phyloP scores from a whole-genome alignment of 2,113 vertebrate species.

The Proteles cristata region DNA sequence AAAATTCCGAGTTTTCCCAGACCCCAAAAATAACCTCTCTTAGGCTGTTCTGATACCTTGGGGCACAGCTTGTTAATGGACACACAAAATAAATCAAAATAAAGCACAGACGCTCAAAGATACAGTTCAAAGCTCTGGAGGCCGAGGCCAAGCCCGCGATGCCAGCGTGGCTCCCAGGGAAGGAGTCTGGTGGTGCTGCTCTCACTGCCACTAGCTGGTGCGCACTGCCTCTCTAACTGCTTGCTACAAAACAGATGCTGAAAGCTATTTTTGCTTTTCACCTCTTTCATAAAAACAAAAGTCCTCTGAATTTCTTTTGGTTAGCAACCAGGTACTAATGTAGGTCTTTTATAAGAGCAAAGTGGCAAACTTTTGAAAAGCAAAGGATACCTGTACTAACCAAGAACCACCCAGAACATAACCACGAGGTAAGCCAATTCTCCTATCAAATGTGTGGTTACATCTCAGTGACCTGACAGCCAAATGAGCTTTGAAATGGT shows the following conservation, averaged over 20 bases:
- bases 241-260: neutral
- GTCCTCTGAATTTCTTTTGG: neutral
- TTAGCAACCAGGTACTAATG: neutral
- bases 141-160: neutral
- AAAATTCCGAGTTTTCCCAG: neutral
- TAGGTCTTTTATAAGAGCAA: neutral
- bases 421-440: neutral
- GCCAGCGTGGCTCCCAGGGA: neutral
- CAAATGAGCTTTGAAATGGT: neutral
- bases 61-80: neutral
- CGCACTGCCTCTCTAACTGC: neutral
- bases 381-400: neutral
- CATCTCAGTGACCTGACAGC: neutral
- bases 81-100: neutral
- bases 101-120: neutral
- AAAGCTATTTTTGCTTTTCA: neutral
- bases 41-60: neutral
- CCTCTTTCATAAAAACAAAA: neutral
- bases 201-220: neutral
- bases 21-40: neutral
- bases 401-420: neutral
- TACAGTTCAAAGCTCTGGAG: neutral
- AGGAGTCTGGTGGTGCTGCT: neutral
- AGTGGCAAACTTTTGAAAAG: neutral
- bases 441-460: neutral